Percentiles rank a stretch among this genome's conserved stretches.
These are phyloP conservation scores for Arrhopalites spinosus DNA, from an alignment of 2,888 invertebrate species.

Conservation along the genomic window DNA sequence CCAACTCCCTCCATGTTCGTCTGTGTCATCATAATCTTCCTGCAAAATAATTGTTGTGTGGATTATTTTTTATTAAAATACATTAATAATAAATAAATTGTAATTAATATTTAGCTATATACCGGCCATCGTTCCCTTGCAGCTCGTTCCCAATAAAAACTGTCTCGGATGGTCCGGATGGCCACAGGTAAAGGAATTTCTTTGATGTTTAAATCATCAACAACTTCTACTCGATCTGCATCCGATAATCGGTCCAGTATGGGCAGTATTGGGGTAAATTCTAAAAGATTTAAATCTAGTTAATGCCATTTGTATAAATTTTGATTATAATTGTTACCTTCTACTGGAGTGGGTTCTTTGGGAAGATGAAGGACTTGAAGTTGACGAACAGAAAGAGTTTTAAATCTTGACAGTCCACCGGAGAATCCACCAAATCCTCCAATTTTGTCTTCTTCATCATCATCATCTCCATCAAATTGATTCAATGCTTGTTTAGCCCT, in stretches of 20 bases:
- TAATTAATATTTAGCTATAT: too few species aligned
- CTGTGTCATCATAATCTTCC: slow-evolving; percentile 35
- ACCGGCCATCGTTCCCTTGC: slow-evolving; percentile 49
- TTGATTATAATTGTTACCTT: too few species aligned
- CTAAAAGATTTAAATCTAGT: too few species aligned
- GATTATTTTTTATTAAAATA: too few species aligned
- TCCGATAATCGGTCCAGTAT: slow-evolving; percentile 37
- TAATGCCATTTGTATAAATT: too few species aligned
- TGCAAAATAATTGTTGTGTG: too few species aligned
- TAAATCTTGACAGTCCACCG: not conserved
- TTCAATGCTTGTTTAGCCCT: not conserved
- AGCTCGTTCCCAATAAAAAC: slow-evolving; percentile 53
- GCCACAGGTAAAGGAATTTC: slow-evolving; percentile 51
- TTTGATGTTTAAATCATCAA: slow-evolving; percentile 53
- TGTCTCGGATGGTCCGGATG: slow-evolving; percentile 52
- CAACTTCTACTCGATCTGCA: slow-evolving; percentile 43
- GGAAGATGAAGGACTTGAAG: not conserved
- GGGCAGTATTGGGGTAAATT: slow-evolving; percentile 37
- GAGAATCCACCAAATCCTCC: too few species aligned
- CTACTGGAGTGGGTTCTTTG: slow-evolving; percentile 25
- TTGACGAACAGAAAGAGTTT: not conserved
- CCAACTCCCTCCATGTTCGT: slow-evolving; percentile 48
- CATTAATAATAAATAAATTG: too few species aligned
- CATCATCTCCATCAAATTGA: slow-evolving; percentile 3
- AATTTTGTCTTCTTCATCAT: slow-evolving; percentile 35